Percentiles rank a stretch among this genome's conserved stretches.
Evolutionary conservation across 37 sponge, comb jelly and placozoan genomes (phyloP).

Genomic region (Diacarnus erythraeanus): DNA sequence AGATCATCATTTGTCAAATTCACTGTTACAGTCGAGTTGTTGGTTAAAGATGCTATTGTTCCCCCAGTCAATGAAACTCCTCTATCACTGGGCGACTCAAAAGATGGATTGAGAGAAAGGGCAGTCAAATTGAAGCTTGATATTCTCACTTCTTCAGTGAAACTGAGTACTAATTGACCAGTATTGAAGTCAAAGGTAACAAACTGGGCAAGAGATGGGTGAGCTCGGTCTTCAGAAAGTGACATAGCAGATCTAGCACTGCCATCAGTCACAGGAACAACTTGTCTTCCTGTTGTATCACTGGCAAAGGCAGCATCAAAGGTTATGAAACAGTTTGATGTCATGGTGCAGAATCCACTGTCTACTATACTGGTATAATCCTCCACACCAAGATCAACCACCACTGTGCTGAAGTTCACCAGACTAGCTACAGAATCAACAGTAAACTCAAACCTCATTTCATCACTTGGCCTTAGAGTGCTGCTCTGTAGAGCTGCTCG

Average conservation of each 20-base stretch:
- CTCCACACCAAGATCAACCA: constrained; percentile 56
- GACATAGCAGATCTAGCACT: constrained; percentile 30
- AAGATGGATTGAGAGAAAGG: constrained; percentile 47
- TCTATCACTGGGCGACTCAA: constrained; percentile 8
- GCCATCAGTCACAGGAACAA: constrained; percentile 51
- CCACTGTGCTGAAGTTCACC: constrained; percentile 60
- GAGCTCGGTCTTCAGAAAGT: constrained; percentile 50
- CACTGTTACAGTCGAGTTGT: constrained; percentile 49
- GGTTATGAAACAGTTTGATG: constrained; percentile 60
- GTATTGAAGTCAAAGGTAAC: constrained; percentile 70
- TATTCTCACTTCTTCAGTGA: constrained; percentile 79
- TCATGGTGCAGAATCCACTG: constrained; percentile 50
- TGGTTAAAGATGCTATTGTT: constrained; percentile 11
- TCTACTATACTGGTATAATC: constrained; percentile 58
- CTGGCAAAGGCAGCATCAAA: constrained; percentile 40
- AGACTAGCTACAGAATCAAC: constrained; percentile 34
- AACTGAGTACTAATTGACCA: constrained; percentile 65
- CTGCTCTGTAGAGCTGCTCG: constrained; percentile 39
- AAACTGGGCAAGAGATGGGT: constrained; percentile 70
- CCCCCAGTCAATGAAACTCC: constrained; percentile 50
- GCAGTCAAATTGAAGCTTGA: constrained; percentile 61
- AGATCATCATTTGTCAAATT: constrained; percentile 49
- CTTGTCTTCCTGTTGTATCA: constrained; percentile 41
- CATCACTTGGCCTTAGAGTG: constrained; percentile 12
- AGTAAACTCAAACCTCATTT: constrained; percentile 26